Evolutionary conservation across 92 coral and sea anemone genomes (phyloP), one percentile per base, ranked within the genome.

Genomic region (Phenganax marumi): DNA sequence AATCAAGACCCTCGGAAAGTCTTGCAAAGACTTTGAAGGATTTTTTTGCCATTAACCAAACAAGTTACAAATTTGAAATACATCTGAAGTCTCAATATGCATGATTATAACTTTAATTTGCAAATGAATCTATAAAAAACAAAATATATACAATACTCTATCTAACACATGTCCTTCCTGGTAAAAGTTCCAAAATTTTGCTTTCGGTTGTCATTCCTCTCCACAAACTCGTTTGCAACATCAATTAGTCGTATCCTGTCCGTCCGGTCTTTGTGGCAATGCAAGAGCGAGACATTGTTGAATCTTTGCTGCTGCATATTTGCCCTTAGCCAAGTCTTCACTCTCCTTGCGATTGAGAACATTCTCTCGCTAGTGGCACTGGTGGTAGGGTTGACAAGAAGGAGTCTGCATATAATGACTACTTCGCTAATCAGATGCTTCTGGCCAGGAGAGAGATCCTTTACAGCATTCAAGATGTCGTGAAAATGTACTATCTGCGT

Each of bases 331-430:
- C 89, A 88, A 49, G 91, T 91, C 77, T 86, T 91, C 64, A 81
- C 52, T 70, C 95, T 87, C 81, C 91, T 77, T 46, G 87, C 90
- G 73, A 89, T 56, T 50, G 94, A 88, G 73, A 88, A 91, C 23
- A 87, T 79, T 77, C 93, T 87, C 83, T 90, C 89, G 55, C 89
- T 86, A 52, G 86, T 22, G 55, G 91, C 88, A 73, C 93, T 89
- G 56, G 88, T 87, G 80, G 90, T 89, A 54, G 92, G 92, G 72
- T 87, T 87, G 33, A 91, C 90, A 47, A 81, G 87, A 61, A 89
- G 81, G 23, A 89, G 87, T 8, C 79, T 85, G 73, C 88, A 85
- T 43, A 91, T 79, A 10, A 56, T 57, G 56, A 89, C 79, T 75
- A 84, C 80, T 70, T 85, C 84, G 85, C 65, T 88, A 66, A 88